A percentile compares a stretch with the other conserved stretches of the same genome.
Conservation (phyloP, 2,797 vertebrate genomes). For the Hapalemur alaotrensis region DNA sequence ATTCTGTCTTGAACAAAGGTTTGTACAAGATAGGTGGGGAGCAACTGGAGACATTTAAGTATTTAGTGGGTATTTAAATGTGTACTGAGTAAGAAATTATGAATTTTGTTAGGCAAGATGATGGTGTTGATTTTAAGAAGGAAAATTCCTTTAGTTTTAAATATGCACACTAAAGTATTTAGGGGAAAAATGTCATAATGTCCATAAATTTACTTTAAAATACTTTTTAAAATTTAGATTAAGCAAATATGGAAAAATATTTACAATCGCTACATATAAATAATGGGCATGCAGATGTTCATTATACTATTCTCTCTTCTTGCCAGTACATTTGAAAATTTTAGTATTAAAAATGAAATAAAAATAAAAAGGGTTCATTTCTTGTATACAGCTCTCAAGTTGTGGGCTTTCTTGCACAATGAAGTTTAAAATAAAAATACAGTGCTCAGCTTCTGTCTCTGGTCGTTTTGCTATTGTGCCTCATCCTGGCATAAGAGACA, state of each 20-base stretch:
- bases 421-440: background rate
- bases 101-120: background rate
- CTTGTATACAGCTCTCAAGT: background rate
- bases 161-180: background rate
- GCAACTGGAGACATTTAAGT: background rate
- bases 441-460: background rate
- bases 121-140: background rate
- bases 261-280: background rate
- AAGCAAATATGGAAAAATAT: background rate
- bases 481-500: background rate
- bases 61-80: background rate
- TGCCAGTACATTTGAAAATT: background rate
- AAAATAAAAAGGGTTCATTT: conserved; percentile 16
- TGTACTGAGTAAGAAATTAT: background rate
- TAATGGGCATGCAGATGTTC: background rate
- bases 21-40: background rate
- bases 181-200: background rate
- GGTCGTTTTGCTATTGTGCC: background rate
- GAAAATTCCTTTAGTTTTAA: background rate
- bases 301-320: background rate
- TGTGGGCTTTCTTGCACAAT: background rate
- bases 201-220: background rate
- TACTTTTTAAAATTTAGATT: background rate
- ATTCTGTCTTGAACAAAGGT: background rate
- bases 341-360: conserved; percentile 30